phyloP scores from a whole-genome alignment of 1,140 invertebrate species.

The Heliconius congener region DNA sequence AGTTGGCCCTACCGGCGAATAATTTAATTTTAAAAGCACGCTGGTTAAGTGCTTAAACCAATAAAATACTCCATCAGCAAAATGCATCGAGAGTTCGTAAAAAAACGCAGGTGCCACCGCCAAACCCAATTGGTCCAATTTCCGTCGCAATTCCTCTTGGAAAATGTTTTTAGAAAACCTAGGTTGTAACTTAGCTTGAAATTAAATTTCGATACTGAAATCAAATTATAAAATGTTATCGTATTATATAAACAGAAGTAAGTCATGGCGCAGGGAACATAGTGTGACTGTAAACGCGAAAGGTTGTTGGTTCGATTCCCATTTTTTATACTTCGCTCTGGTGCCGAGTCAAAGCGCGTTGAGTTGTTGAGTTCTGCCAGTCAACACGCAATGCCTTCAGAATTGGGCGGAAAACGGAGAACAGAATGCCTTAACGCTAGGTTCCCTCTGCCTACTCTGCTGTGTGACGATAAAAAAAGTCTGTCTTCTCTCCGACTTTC shows the following conservation, averaged over 20 bases:
- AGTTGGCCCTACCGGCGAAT: slow-evolving; percentile 11
- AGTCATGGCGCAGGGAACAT: too few relatives aligned
- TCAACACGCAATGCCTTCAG: too few relatives aligned
- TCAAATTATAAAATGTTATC: not conserved
- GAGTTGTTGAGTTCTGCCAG: too few relatives aligned
- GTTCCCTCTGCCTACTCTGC: too few relatives aligned
- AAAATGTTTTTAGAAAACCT: not conserved
- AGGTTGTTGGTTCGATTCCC: too few relatives aligned
- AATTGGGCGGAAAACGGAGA: too few relatives aligned
- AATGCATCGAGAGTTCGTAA: not conserved
- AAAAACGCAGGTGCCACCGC: slow-evolving; percentile 13
- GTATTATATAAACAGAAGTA: not conserved
- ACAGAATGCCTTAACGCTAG: too few relatives aligned
- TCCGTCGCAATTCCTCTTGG: not conserved
- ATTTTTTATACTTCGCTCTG: too few relatives aligned
- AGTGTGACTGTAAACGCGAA: too few relatives aligned
- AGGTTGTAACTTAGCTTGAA: not conserved
- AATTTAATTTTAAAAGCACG: slow-evolving; percentile 14
- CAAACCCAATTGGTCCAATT: slow-evolving; percentile 7
- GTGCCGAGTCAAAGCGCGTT: too few relatives aligned
- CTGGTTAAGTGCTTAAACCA: slow-evolving; percentile 19
- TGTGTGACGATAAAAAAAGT: too few relatives aligned
- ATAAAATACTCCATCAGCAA: slow-evolving; percentile 20
- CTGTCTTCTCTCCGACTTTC: too few relatives aligned
- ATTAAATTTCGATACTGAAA: not conserved